A percentile compares a stretch with the other conserved stretches of the same genome.
These are phyloP conservation scores for Muscicapa striata DNA, from an alignment of 2,797 vertebrate species.

Conservation along the genomic window DNA sequence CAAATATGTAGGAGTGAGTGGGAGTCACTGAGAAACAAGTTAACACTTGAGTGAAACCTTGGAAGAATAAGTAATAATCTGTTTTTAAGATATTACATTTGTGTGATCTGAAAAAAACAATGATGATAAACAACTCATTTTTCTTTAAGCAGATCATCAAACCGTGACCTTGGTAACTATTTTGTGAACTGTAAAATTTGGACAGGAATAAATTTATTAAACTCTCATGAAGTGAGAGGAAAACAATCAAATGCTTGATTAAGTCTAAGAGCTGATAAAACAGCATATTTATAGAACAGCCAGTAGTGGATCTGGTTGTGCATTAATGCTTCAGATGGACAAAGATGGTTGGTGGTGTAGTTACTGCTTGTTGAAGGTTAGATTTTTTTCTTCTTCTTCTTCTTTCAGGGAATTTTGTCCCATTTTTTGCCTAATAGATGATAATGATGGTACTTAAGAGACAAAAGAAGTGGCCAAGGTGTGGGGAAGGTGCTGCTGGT, in stretches of 20 bases:
- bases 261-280: not conserved
- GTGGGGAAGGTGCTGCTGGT: not conserved
- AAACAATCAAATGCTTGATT: not conserved
- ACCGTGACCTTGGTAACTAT: not conserved
- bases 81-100: not conserved
- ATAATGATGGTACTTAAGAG: accelerated
- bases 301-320: not conserved
- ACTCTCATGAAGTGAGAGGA: not conserved
- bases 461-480: not conserved
- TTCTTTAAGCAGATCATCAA: not conserved
- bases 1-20: not conserved
- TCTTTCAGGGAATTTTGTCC: not conserved
- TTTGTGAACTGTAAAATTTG: not conserved
- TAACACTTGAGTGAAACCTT: not conserved
- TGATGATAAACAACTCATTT: not conserved
- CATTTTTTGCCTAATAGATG: not conserved
- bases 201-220: not conserved
- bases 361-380: not conserved
- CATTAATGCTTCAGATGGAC: not conserved
- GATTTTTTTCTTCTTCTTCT: not conserved
- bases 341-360: not conserved
- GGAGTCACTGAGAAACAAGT: not conserved
- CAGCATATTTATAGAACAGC: not conserved
- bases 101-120: not conserved
- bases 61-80: not conserved